These are phyloP conservation scores for Nyctalus aviator DNA, from an alignment of 2,797 vertebrate species.

Conservation along the genomic window DNA sequence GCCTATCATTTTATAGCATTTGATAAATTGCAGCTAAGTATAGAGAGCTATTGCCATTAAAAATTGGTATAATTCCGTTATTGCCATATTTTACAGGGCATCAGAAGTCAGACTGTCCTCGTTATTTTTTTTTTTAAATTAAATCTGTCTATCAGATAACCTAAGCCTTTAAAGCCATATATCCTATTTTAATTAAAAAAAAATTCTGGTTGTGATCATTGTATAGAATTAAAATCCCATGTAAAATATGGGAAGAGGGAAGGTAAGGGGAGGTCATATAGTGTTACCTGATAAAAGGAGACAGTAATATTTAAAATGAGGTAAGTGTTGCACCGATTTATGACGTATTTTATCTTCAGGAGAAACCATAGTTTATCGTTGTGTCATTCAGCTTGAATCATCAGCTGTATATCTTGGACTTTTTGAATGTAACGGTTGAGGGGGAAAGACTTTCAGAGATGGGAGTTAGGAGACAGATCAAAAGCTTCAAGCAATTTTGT, in stretches of 20 bases:
- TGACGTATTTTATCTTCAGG: conserved; percentile 90
- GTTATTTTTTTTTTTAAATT: conserved; percentile 84
- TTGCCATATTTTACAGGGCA: conserved; percentile 74
- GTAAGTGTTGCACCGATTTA: conserved; percentile 92
- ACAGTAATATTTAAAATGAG: conserved; percentile 93
- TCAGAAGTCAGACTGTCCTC: conserved; percentile 70
- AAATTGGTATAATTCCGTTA: conserved; percentile 78
- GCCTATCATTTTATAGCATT: conserved; percentile 34
- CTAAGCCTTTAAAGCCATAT: conserved; percentile 87
- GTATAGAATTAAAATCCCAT: conserved; percentile 89
- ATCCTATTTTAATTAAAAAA: conserved; percentile 89
- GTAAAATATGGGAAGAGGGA: conserved; percentile 90
- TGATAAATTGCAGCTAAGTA: conserved; percentile 54
- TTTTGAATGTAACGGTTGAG: conserved; percentile 88
- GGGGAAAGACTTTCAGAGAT: conserved; percentile 86
- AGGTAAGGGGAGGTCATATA: conserved; percentile 90
- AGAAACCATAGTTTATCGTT: conserved; percentile 89
- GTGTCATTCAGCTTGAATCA: conserved; percentile 87
- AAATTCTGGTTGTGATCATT: conserved; percentile 88
- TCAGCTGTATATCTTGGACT: conserved; percentile 90
- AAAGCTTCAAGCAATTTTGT: conserved; percentile 87
- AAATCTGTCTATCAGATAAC: conserved; percentile 88
- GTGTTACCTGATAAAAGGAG: conserved; percentile 93
- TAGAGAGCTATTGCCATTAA: conserved; percentile 47
- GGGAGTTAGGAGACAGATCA: conserved; percentile 88